phyloP scores from a whole-genome alignment of 2,113 vertebrate species.

The Calypte anna region DNA sequence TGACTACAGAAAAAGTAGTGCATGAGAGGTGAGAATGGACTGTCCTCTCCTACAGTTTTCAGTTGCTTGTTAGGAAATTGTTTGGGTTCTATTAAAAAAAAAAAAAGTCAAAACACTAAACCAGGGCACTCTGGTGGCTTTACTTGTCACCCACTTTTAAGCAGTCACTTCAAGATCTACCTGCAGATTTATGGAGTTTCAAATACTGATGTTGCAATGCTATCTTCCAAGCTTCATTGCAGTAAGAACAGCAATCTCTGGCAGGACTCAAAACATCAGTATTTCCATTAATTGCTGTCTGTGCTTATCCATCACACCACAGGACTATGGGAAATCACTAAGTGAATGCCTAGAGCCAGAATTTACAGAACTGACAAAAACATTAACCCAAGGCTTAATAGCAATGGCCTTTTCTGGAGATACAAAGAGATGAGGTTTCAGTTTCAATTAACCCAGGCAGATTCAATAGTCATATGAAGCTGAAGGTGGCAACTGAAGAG shows the following conservation, averaged over 20 bases:
- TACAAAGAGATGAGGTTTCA: neutral
- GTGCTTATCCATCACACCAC: neutral
- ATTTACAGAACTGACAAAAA: neutral
- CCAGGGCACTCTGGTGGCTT: neutral
- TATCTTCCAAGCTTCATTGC: neutral
- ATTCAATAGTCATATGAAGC: neutral
- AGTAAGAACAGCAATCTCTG: neutral
- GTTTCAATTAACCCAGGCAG: neutral
- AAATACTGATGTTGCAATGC: neutral
- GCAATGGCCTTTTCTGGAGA: neutral
- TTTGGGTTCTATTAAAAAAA: too few species aligned
- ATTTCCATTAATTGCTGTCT: accelerated
- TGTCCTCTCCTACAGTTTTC: neutral
- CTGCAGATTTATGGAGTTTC: neutral
- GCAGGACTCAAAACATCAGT: neutral
- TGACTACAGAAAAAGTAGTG: neutral
- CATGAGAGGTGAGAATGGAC: neutral
- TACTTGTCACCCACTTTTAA: neutral
- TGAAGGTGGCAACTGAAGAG: neutral
- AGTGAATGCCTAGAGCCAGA: neutral
- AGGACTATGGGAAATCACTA: neutral
- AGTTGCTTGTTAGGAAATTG: neutral
- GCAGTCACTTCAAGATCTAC: neutral
- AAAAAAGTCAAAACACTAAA: neutral
- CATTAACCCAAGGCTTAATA: neutral